Conservation (phyloP, 2,797 vertebrate genomes). For the Centroberyx gerrardi region DNA sequence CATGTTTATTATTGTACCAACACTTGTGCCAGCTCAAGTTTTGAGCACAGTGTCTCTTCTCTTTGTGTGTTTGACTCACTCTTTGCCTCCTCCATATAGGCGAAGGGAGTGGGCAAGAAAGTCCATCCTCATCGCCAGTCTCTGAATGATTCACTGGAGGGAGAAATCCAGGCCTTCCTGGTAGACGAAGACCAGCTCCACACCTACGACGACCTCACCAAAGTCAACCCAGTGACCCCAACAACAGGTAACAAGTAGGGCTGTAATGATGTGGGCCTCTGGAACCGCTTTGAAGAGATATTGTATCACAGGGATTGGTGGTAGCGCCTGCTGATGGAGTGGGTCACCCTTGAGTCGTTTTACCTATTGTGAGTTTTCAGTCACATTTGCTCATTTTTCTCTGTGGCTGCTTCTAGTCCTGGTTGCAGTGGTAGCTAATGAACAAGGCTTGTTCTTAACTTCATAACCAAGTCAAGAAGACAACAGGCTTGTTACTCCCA, state of each 20-base stretch:
- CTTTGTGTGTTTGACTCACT: neutral
- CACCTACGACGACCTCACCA: conserved; percentile 95
- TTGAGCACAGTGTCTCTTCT: neutral
- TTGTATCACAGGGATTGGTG: neutral
- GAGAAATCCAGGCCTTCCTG: conserved; percentile 90
- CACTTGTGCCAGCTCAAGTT: neutral
- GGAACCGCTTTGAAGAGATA: neutral
- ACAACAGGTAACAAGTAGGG: conserved; percentile 86
- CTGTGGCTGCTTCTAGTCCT: neutral
- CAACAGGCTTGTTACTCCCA: neutral
- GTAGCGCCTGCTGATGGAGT: neutral
- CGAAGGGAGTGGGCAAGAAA: conserved; percentile 75
- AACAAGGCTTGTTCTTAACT: neutral
- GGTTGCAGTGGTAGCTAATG: neutral
- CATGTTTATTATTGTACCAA: neutral
- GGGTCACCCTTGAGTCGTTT: neutral
- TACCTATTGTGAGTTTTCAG: neutral
- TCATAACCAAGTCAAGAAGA: neutral
- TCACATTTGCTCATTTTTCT: too few species aligned
- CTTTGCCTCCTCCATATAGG: conserved; percentile 70
- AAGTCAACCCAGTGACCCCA: conserved; percentile 95
- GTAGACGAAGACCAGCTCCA: conserved; percentile 88
- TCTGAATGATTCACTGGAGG: conserved; percentile 83
- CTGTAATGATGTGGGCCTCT: neutral
- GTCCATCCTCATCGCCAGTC: conserved; percentile 41